Evolutionary conservation across 2,113 vertebrate species (phyloP).

Genomic region (Solea solea): DNA sequence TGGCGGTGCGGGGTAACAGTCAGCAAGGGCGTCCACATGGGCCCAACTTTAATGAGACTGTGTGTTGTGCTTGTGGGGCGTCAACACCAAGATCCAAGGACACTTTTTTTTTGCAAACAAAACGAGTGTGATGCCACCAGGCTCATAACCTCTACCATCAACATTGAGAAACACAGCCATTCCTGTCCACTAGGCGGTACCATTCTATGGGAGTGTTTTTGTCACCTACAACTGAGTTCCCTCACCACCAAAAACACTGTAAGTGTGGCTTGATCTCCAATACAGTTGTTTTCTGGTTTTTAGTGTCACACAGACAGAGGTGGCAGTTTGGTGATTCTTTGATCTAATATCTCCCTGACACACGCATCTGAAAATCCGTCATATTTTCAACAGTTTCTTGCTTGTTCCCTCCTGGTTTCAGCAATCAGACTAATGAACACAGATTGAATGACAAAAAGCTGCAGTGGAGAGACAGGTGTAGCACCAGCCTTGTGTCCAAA

Average conservation of each 20-base stretch:
- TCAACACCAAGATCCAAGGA: neutral
- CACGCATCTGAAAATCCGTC: conserved; percentile 23
- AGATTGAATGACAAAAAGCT: conserved; percentile 40
- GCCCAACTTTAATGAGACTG: conserved; percentile 6
- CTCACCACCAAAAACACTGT: too few relatives aligned
- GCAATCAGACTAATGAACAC: conserved; percentile 49
- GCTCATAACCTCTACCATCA: neutral
- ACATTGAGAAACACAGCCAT: neutral
- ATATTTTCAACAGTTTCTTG: conserved; percentile 22
- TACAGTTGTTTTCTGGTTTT: neutral
- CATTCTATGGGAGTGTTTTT: too few relatives aligned
- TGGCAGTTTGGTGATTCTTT: neutral
- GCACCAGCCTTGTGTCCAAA: conserved; percentile 7
- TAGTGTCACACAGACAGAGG: neutral
- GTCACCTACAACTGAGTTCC: too few relatives aligned
- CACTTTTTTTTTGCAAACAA: neutral
- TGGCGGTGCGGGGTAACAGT: neutral
- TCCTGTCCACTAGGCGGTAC: neutral
- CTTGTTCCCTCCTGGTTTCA: conserved; percentile 9
- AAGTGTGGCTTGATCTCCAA: too few relatives aligned
- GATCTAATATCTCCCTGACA: neutral
- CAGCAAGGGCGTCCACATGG: conserved; percentile 4
- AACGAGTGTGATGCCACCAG: neutral
- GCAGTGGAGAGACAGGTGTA: conserved; percentile 16
- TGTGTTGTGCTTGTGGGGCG: neutral